These are phyloP conservation scores for Mugil cephalus DNA, from an alignment of 2,113 vertebrate species.

Conservation along the genomic window DNA sequence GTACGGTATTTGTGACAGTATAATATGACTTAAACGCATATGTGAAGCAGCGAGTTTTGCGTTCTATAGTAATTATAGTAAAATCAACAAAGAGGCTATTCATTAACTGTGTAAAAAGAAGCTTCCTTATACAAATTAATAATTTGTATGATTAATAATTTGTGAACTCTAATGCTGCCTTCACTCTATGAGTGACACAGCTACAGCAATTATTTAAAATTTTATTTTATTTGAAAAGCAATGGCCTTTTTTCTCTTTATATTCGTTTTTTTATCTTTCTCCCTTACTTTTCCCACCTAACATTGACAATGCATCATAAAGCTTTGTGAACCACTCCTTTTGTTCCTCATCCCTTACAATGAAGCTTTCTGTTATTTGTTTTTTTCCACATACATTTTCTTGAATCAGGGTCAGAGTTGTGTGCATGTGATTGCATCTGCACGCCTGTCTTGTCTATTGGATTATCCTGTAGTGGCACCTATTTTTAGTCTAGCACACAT, in stretches of 20 bases:
- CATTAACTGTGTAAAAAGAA: background rate
- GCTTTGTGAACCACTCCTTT: background rate
- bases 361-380: conserved; percentile 23
- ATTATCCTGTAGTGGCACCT: conserved; percentile 41
- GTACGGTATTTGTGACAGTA: no score
- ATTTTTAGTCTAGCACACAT: conserved; percentile 46
- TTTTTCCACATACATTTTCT: conserved; percentile 23
- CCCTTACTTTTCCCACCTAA: background rate
- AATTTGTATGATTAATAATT: no score
- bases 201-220: background rate
- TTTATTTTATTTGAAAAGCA: background rate
- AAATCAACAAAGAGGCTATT: background rate
- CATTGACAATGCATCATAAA: background rate
- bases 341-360: background rate
- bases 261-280: background rate
- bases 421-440: background rate
- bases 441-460: conserved; percentile 51
- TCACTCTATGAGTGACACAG: background rate
- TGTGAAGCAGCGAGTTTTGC: no score
- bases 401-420: conserved; percentile 26
- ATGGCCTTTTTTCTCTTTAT: background rate
- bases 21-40: no score
- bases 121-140: background rate
- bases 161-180: background rate
- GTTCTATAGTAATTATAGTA: background rate